Percentiles rank a stretch among this genome's conserved stretches.
Conservation (phyloP, 2,888 invertebrate genomes). For the Tupiocoris notatus region DNA sequence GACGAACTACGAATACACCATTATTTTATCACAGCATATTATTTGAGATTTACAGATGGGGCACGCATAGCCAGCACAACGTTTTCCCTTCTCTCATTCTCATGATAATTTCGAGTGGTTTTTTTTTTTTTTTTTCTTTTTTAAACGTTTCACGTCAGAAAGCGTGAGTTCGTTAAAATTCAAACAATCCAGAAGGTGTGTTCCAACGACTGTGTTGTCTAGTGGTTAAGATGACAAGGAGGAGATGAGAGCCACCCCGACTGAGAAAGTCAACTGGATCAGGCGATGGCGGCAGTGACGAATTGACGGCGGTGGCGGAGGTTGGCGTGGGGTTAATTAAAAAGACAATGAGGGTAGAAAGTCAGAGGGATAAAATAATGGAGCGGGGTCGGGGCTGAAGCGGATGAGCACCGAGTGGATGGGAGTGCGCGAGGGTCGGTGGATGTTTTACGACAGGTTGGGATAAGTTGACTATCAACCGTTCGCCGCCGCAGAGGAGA, state of each 20-base stretch:
- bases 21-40: too few species aligned
- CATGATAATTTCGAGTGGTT: too few species aligned
- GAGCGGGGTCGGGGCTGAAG: neutral
- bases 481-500: conserved; percentile 20
- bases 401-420: neutral
- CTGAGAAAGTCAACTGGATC: neutral
- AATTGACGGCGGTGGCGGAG: neutral
- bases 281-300: neutral
- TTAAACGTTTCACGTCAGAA: too few species aligned
- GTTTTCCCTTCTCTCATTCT: too few species aligned
- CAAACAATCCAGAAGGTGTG: too few species aligned
- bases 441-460: conserved; percentile 36
- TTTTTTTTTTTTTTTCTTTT: too few species aligned
- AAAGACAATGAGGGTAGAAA: conserved; percentile 37
- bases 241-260: neutral
- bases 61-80: too few species aligned
- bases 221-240: neutral
- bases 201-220: too few species aligned
- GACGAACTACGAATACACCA: too few species aligned
- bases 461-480: conserved; percentile 37
- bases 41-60: too few species aligned
- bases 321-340: conserved; percentile 25
- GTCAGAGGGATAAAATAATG: neutral
- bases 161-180: too few species aligned
- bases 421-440: neutral